Conservation (phyloP, 2,113 vertebrate species). For the Apteryx owenii region DNA sequence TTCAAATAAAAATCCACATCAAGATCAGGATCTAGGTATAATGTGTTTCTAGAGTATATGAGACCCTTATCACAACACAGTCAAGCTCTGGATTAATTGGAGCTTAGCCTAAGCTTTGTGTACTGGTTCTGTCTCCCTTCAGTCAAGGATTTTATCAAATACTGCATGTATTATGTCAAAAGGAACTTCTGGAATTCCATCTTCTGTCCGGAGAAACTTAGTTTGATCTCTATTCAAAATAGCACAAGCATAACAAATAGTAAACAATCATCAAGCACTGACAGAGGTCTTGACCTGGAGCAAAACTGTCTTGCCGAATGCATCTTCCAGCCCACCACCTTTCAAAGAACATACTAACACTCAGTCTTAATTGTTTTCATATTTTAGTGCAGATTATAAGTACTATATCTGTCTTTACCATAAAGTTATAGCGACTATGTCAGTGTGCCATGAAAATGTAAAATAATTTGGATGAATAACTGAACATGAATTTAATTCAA, state of each 20-base stretch:
- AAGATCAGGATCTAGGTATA: background rate
- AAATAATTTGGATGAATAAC: constrained; percentile 38
- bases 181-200: background rate
- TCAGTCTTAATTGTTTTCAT: background rate
- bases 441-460: constrained; percentile 16
- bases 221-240: background rate
- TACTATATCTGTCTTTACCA: background rate
- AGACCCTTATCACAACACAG: background rate
- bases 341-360: background rate
- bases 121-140: background rate
- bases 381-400: background rate
- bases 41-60: background rate
- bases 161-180: background rate
- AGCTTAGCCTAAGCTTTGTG: background rate
- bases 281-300: background rate
- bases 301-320: background rate
- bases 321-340: background rate
- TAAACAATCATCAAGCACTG: background rate
- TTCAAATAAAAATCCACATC: background rate
- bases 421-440: background rate
- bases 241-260: background rate
- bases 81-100: background rate
- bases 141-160: background rate
- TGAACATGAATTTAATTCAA: constrained; percentile 42
- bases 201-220: background rate